Conservation (phyloP, 2,888 invertebrate species). For the Tridacna crocea region DNA sequence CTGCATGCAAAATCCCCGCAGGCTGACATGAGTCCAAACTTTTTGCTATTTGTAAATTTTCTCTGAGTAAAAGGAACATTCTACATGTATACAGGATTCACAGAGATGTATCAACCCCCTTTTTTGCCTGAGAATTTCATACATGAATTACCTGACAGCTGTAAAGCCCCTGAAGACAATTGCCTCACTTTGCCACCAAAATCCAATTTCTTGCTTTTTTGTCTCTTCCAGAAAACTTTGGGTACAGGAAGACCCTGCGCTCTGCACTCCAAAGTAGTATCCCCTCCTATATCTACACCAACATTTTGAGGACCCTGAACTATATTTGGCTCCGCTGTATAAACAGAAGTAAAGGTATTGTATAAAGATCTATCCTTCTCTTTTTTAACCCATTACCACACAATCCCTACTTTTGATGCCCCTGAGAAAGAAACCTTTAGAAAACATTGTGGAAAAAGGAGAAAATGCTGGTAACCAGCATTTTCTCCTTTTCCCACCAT, state of each 20-base stretch:
- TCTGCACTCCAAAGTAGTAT: conserved; percentile 83
- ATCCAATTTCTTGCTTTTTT: conserved; percentile 78
- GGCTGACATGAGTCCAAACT: too few relatives aligned
- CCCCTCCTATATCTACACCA: conserved; percentile 83
- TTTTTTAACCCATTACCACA: too few relatives aligned
- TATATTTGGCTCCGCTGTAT: conserved; percentile 83
- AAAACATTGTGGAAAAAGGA: neutral
- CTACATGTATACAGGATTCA: too few relatives aligned
- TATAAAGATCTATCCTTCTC: too few relatives aligned
- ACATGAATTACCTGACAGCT: conserved; percentile 75
- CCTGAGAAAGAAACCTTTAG: too few relatives aligned
- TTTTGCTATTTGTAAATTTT: too few relatives aligned
- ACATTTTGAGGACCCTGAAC: conserved; percentile 81
- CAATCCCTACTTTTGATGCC: too few relatives aligned
- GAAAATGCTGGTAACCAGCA: neutral
- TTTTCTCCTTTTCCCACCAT: too few relatives aligned
- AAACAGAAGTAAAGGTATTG: neutral
- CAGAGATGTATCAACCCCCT: too few relatives aligned
- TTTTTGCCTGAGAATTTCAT: too few relatives aligned
- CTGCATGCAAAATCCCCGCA: too few relatives aligned
- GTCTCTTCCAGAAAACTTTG: conserved; percentile 82
- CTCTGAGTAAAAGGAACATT: too few relatives aligned
- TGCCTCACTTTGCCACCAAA: conserved; percentile 74
- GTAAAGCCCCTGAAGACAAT: conserved; percentile 80
- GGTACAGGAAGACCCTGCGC: conserved; percentile 84